Evolutionary conservation across 2,797 vertebrate genomes (phyloP), one percentile per base, ranked within the genome.

Genomic region (Lagocephalus sceleratus): DNA sequence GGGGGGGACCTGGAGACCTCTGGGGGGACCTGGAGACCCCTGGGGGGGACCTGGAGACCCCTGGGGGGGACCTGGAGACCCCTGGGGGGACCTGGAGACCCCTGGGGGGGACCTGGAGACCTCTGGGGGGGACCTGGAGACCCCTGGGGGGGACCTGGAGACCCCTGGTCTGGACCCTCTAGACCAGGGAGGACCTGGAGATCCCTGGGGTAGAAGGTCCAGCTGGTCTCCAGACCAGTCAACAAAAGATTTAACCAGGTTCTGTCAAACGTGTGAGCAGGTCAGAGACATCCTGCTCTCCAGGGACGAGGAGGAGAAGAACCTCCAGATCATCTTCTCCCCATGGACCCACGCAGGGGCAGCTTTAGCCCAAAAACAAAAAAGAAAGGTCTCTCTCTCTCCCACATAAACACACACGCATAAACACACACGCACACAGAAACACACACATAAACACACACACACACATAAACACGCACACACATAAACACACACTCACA

Each of bases 221-320:
- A 25, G 1, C 25, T 25, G 35, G 14, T 2, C 14, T 39, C n/a
- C 12, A 15, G 5, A 4, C n/a, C 1, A 6, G 5, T 16, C 14
- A 39, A 39, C 5, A 4, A 39, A 15, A 39, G 2, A 40, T 40
- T 40, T 17, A 16, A n/a, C 39, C 39, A 40, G 7, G 6, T 17
- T 40, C n/a, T 16, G 39, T 40, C 5, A 17, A 17, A 40, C 8
- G n/a, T 67, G 46, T 58, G 51, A 47, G 38, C 20, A 82, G 79
- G 57, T 69, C 6, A 40, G 20, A 42, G 46, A 61, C 22, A 65
- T 81, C 0, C 3, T 83, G 63, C 25, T 23, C 10, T 54, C 38
- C 59, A 75, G 82, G 32, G 14, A 54, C 10, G 9, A 66, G 50
- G 76, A 84, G 52, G 42, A 78, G 29, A 5, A 0, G 2, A 4